phyloP scores from a whole-genome alignment of 2,113 vertebrate genomes.

The Empidonax traillii region DNA sequence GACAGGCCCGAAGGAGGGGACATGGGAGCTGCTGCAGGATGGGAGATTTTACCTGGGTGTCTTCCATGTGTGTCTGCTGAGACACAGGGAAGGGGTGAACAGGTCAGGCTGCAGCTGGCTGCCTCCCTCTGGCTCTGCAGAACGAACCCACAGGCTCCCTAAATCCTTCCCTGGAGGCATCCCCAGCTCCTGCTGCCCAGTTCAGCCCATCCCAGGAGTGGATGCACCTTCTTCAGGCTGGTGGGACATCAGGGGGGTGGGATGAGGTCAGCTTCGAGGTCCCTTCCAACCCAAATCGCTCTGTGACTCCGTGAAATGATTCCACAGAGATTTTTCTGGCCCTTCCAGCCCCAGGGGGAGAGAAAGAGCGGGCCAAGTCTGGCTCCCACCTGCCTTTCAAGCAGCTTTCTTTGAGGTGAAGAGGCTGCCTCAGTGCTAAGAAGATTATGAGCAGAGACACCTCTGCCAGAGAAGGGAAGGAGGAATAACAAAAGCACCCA shows the following conservation, averaged over 20 bases:
- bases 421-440: background rate
- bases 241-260: background rate
- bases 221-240: background rate
- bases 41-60: background rate
- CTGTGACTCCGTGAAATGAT: background rate
- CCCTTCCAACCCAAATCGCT: background rate
- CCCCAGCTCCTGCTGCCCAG: background rate
- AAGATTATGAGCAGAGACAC: slow-evolving; percentile 12
- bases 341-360: background rate
- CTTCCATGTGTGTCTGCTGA: background rate
- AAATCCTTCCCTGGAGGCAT: background rate
- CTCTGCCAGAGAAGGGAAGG: background rate
- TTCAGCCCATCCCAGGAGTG: background rate
- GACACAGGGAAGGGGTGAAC: background rate
- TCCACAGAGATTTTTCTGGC: background rate
- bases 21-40: fast-evolving
- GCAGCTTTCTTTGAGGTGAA: slow-evolving; percentile 14
- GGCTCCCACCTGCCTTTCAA: slow-evolving; percentile 6
- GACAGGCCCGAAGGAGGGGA: background rate
- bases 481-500: background rate
- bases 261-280: background rate
- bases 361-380: background rate
- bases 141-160: background rate
- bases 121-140: background rate
- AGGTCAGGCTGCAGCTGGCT: background rate